These are phyloP conservation scores for Genyomyrus donnyi DNA, from an alignment of 2,113 vertebrate genomes.

Conservation along the genomic window DNA sequence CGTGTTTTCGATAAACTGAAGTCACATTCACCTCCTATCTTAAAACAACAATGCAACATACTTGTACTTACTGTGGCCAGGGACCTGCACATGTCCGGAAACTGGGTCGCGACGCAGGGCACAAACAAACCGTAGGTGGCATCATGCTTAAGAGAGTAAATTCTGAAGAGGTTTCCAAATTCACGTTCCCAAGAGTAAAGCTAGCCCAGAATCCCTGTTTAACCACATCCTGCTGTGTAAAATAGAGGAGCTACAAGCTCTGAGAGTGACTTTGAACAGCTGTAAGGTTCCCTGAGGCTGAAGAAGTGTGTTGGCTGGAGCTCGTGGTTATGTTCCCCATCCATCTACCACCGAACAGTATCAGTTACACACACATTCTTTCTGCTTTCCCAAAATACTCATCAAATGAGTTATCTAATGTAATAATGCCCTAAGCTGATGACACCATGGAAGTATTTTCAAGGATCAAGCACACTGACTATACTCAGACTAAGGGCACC, in stretches of 20 bases:
- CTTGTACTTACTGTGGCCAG: neutral
- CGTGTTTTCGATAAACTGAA: neutral
- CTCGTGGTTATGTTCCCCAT: neutral
- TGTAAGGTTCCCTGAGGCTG: neutral
- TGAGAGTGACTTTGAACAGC: neutral
- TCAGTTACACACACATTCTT: neutral
- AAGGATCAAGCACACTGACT: neutral
- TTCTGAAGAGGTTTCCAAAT: neutral
- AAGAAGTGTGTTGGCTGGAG: neutral
- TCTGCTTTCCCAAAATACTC: neutral
- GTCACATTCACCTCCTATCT: neutral
- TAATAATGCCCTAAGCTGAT: neutral
- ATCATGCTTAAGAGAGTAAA: neutral
- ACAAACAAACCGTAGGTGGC: neutral
- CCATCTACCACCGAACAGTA: neutral
- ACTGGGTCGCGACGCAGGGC: neutral
- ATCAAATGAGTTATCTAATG: neutral
- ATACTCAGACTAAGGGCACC: neutral
- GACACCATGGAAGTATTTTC: neutral
- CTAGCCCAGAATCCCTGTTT: neutral
- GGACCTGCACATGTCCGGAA: neutral
- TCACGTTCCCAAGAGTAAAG: neutral
- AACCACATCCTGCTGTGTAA: neutral
- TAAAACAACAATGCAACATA: neutral
- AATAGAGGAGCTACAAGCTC: neutral